Evolutionary conservation across 2,113 vertebrate species (phyloP).

Genomic region (Helogale parvula): DNA sequence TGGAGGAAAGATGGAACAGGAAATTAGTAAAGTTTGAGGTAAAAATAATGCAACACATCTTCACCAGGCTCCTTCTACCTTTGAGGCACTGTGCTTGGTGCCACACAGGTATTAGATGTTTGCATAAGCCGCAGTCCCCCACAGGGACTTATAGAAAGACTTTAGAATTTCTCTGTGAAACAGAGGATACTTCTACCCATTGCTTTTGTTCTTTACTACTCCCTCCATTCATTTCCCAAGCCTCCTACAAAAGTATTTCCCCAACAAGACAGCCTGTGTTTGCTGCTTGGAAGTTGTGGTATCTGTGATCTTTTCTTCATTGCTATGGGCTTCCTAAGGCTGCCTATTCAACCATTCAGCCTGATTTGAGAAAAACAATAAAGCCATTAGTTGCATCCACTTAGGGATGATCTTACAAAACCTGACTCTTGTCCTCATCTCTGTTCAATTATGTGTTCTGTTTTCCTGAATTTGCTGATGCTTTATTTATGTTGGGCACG

Average conservation of each 20-base stretch:
- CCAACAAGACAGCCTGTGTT: constrained; percentile 67
- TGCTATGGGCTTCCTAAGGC: constrained; percentile 61
- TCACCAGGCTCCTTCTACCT: background rate
- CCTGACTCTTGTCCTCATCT: constrained; percentile 43
- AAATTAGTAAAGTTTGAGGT: background rate
- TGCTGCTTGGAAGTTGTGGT: constrained; percentile 72
- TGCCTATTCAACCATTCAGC: constrained; percentile 69
- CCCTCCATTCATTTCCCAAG: constrained; percentile 22
- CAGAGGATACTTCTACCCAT: background rate
- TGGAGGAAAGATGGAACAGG: background rate
- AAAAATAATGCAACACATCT: background rate
- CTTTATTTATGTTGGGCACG: constrained; percentile 69
- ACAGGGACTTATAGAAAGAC: background rate
- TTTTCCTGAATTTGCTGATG: constrained; percentile 66
- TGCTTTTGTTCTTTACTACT: background rate
- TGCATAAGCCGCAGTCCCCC: background rate
- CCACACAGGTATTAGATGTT: too few relatives aligned
- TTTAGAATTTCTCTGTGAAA: background rate
- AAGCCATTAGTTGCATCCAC: constrained; percentile 75
- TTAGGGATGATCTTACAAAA: constrained; percentile 74
- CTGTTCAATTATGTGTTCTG: background rate
- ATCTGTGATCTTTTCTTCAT: constrained; percentile 69
- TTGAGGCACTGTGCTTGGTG: background rate
- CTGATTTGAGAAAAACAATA: constrained; percentile 71
- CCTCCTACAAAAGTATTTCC: constrained; percentile 61